Conservation (phyloP, 1,140 invertebrate genomes). For the Arctopsyche grandis region DNA sequence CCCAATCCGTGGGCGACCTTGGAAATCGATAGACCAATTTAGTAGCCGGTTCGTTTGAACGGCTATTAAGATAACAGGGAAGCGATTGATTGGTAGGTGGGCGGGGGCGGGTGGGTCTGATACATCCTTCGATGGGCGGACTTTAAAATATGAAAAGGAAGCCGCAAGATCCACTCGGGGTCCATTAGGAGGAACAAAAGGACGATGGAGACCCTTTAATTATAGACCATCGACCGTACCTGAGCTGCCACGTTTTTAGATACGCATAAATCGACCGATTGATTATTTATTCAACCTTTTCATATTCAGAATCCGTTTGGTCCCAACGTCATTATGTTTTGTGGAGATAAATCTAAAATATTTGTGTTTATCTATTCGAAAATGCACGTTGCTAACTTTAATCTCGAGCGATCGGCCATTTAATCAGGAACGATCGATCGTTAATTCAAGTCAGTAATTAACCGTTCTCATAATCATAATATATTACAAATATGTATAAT, state of each 20-base stretch:
- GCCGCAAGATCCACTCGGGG: background rate
- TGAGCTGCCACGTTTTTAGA: background rate
- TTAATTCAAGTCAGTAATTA: no score
- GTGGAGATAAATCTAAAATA: no score
- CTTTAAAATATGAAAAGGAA: constrained; percentile 28
- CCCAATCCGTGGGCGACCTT: background rate
- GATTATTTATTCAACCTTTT: background rate
- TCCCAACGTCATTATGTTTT: no score
- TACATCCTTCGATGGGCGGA: constrained; percentile 3
- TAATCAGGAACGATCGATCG: no score
- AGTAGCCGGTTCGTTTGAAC: constrained; percentile 11
- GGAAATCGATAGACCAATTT: constrained; percentile 23
- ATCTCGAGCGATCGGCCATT: no score
- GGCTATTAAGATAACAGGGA: constrained; percentile 30
- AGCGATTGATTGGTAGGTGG: constrained; percentile 9
- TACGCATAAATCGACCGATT: background rate
- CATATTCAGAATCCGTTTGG: no score
- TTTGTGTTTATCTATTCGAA: no score
- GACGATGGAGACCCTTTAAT: background rate
- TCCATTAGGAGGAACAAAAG: constrained; percentile 32
- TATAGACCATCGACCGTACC: constrained; percentile 4
- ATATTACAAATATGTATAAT: no score
- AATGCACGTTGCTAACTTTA: no score
- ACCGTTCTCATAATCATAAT: no score
- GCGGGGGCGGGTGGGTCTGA: background rate